Percentiles rank a stretch among this genome's conserved stretches.
Conservation (phyloP, 2,797 vertebrate species). For the Pseudochirops corinnae region DNA sequence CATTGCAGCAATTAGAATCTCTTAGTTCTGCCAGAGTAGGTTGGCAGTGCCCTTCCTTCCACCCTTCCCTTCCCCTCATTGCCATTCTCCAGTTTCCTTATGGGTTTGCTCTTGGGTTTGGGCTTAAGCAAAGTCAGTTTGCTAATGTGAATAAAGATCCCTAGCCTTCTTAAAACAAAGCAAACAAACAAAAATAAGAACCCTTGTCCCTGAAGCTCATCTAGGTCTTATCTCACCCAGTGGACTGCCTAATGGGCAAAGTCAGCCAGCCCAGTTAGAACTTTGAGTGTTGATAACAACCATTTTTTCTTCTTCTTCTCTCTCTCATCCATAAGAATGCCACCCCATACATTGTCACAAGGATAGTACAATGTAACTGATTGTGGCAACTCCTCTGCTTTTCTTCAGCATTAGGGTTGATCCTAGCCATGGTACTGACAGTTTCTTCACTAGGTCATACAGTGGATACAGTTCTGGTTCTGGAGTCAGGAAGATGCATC, state of each 20-base stretch:
- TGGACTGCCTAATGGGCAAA: neutral
- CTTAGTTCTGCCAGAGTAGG: neutral
- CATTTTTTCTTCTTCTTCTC: neutral
- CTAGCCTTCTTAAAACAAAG: neutral
- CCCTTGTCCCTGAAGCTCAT: neutral
- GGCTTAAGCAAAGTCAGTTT: neutral
- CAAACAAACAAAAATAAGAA: neutral
- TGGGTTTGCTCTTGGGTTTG: neutral
- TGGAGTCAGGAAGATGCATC: neutral
- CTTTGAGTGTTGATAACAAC: neutral
- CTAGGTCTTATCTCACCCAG: neutral
- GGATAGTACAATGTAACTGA: neutral
- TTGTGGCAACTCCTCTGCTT: neutral
- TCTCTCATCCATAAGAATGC: neutral
- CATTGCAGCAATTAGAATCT: neutral
- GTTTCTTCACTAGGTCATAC: neutral
- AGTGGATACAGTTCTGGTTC: neutral
- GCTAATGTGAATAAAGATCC: neutral
- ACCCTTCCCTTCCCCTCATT: neutral
- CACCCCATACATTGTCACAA: neutral
- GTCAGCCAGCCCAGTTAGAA: neutral
- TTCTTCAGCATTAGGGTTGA: neutral
- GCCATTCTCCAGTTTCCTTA: neutral
- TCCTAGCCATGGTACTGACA: neutral
- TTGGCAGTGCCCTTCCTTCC: neutral